Conservation (phyloP, 2,797 vertebrate genomes). For the Halcyon chelicuti region DNA sequence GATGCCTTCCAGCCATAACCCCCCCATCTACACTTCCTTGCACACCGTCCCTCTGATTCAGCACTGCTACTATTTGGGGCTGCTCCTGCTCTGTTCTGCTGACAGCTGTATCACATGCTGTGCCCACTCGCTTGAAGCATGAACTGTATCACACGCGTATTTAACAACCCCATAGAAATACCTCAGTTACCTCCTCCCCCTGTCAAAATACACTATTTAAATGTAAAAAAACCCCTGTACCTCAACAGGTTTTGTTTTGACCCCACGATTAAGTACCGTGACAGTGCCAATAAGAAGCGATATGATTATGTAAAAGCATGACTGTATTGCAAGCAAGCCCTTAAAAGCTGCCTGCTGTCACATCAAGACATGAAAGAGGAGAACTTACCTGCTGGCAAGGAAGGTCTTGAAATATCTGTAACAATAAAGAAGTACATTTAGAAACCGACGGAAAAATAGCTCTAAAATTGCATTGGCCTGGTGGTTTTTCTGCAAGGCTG, state of each 20-base stretch:
- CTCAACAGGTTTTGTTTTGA: constrained; percentile 11
- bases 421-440: constrained; percentile 42
- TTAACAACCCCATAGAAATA: background rate
- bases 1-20: background rate
- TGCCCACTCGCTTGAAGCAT: background rate
- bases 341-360: background rate
- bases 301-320: background rate
- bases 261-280: background rate
- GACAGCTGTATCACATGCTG: background rate
- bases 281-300: background rate
- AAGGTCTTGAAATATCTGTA: constrained; percentile 90
- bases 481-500: background rate
- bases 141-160: background rate
- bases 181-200: background rate
- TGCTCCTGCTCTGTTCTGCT: background rate
- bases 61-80: background rate
- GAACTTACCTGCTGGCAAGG: constrained; percentile 87
- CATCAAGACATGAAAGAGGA: background rate
- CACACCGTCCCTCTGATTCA: background rate
- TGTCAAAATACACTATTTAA: constrained; percentile 7
- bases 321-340: background rate
- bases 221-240: background rate
- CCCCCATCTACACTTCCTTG: background rate
- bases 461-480: background rate
- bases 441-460: background rate